Conservation (phyloP, 1,140 invertebrate genomes). For the Ostrea edulis region DNA sequence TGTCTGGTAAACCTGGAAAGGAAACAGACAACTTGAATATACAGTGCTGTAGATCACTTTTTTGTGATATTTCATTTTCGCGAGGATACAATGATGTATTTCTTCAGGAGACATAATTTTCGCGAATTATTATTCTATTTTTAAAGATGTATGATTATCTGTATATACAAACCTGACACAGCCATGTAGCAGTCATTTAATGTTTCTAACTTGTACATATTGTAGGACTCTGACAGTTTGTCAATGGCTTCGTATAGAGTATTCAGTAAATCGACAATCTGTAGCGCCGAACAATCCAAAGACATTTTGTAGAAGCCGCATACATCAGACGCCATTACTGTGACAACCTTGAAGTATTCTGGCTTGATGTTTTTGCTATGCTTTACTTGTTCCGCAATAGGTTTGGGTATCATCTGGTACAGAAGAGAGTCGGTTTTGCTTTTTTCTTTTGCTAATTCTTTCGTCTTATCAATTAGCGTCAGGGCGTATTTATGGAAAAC, state of each 20-base stretch:
- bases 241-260: slow-evolving; percentile 74
- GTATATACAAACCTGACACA: slow-evolving; percentile 67
- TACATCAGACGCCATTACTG: slow-evolving; percentile 87
- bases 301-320: slow-evolving; percentile 89
- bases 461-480: slow-evolving; percentile 75
- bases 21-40: background rate
- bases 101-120: background rate
- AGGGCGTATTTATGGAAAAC: slow-evolving; percentile 60
- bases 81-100: too few relatives aligned
- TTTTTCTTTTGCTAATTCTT: slow-evolving; percentile 75
- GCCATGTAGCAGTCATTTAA: slow-evolving; percentile 78
- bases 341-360: slow-evolving; percentile 78
- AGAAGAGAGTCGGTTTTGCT: slow-evolving; percentile 76
- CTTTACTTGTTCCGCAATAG: slow-evolving; percentile 80
- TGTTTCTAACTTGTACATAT: slow-evolving; percentile 77
- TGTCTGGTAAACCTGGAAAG: slow-evolving; percentile 86
- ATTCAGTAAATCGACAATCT: slow-evolving; percentile 83
- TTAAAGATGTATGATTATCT: background rate
- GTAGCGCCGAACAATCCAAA: slow-evolving; percentile 91
- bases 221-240: slow-evolving; percentile 69
- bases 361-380: slow-evolving; percentile 77
- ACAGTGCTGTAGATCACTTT: background rate
- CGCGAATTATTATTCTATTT: too few relatives aligned
- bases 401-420: slow-evolving; percentile 82
- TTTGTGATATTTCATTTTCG: too few relatives aligned